Base-by-base conservation (phyloP, 2,797 vertebrate species). In the Anabas testudineus region DNA sequence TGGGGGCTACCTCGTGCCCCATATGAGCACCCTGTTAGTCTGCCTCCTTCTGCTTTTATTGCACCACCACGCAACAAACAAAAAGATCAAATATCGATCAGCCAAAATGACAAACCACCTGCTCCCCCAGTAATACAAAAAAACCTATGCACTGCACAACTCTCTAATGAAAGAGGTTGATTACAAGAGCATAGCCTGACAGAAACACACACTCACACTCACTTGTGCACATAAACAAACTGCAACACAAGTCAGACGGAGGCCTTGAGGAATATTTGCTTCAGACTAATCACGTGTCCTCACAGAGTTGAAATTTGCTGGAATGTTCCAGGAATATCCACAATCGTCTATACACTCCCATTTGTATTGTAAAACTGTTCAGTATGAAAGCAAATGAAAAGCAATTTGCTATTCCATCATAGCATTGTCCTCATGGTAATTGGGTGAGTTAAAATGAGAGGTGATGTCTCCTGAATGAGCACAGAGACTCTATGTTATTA, bases 51-150 rank as follows among this genome's bases (percentile, higher is more conserved):
- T 68, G 55, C 55, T 83, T 76, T 84, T 82, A 82, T 80, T 87
- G 76, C n/a, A 13, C 62, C 68, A 52, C 55, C 63, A 37, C 12
- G 70, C 68, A 82, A 71, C 75, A 80, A 82, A 87, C 85, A 83
- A 85, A 91, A 86, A 81, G 67, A 90, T 89, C 82, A 83, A 89
- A 91, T 91, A 93, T 90, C 76, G 85, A 91, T 91, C 86, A 69
- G 68, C 18, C 51, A 61, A 80, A 79, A 90, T 83, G 77, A 87
- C 81, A 91, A 87, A 86, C 76, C 74, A 82, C 75, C 78, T 82
- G 75, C 68, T 81, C 69, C 55, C 42, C 37, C 36, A 46, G 68
- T 86, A 85, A 85, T 78, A 78, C 46, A 71, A 36, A 82, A n/a
- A 80, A 74, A 22, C 12, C 36, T 73, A 67, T 80, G 70, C 67